Conservation (phyloP, 2,113 vertebrate species). For the rat (Rattus norvegicus) region DNA sequence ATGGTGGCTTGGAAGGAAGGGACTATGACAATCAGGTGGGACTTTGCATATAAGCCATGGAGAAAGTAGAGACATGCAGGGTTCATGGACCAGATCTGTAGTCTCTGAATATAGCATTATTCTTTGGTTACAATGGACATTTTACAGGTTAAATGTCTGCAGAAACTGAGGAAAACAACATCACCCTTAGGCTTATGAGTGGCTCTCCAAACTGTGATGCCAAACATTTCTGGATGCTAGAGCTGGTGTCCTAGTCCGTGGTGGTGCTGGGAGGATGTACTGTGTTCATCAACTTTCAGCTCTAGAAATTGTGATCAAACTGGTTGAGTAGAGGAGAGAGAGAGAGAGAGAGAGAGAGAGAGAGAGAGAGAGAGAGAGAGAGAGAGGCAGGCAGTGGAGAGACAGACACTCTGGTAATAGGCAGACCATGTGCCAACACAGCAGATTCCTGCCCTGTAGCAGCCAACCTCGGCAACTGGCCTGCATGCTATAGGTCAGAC, state of each 20-base stretch:
- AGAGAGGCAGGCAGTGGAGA: too few species aligned
- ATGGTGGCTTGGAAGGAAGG: not conserved
- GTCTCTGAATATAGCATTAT: not conserved
- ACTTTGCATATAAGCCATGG: not conserved
- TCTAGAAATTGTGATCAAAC: not conserved
- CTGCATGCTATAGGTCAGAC: not conserved
- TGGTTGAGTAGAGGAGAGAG: not conserved
- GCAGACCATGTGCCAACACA: not conserved
- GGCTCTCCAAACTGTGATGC: not conserved
- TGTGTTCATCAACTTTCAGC: not conserved
- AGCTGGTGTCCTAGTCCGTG: not conserved
- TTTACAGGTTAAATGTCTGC: not conserved
- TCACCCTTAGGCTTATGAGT: too few species aligned
- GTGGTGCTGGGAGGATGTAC: not conserved
- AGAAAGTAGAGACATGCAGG: not conserved
- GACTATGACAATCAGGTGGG: not conserved
- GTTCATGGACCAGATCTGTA: too few species aligned
- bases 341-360: too few species aligned
- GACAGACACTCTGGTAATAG: fast-evolving
- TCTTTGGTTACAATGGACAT: not conserved
- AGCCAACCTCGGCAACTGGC: not conserved
- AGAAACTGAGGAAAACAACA: too few species aligned
- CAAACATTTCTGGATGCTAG: not conserved
- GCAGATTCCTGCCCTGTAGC: not conserved
- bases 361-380: too few species aligned